Base-by-base conservation (phyloP, 2,113 vertebrate genomes). In the Pelecanoides urinatrix region DNA sequence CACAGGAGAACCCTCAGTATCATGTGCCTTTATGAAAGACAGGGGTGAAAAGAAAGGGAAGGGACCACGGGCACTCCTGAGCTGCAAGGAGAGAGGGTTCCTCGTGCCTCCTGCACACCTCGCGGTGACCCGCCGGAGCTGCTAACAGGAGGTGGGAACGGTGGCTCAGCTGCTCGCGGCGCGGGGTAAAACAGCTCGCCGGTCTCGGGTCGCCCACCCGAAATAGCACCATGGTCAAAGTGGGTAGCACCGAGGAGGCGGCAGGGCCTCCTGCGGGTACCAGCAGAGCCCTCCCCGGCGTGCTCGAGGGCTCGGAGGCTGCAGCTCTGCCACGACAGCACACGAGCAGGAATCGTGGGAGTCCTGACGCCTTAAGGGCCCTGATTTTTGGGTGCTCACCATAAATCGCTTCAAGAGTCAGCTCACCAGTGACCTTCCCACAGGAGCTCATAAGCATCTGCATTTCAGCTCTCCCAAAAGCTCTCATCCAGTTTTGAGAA, bases 361-460 rank as follows among this genome's bases (percentile, higher is more conserved):
- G 38, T 45, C 32, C 45, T 10, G 14, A 27, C 0, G 5, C n/a
- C 17, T 34, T 44, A 27, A 17, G 50, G 34, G 23, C 34, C 38
- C 56, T 11, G 40, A 11, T 26, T 72, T 83, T 29, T 67, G 45
- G 21, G 20, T 26, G 47, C 25, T 40, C 45, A n/a, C 42, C 27
- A 7, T n/a, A 36, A n/a, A 53, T 20, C 1, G 1, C 44, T 44
- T 75, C 3, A 2, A 38, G 62, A 16, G 34, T 68, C 65, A 25
- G 63, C 55, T 55, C 26, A 13, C 72, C 25, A 16, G n/a, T 34
- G 29, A 49, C 40, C 59, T 49, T 50, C 59, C 26, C 59, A 18
- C 0, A 1, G 44, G 36, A 49, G 50, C 61, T 66, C 68, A 5
- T 8, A 66, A 22, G 22, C 1, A 0, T 17, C 52, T 21, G 21